Conservation (phyloP, 2,797 vertebrate species). For the Notamacropus eugenii region DNA sequence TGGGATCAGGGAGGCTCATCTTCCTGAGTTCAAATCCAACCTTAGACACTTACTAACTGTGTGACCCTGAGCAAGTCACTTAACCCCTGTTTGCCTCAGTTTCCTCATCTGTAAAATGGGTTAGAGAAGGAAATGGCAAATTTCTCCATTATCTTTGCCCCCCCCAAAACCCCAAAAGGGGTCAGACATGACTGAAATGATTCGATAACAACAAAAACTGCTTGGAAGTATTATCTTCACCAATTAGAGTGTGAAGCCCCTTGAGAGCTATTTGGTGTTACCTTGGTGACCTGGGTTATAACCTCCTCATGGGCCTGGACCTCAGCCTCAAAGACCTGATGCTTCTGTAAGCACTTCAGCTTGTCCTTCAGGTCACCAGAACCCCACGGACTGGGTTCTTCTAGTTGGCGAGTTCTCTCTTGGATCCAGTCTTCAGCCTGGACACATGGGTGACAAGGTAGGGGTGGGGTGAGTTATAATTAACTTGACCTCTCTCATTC, state of each 20-base stretch:
- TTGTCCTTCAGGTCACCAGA: constrained; percentile 88
- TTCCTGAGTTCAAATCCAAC: background rate
- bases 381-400: constrained; percentile 86
- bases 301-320: constrained; percentile 89
- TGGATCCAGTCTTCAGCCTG: constrained; percentile 92
- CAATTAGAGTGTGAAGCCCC: background rate
- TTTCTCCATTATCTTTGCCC: background rate
- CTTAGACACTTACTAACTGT: background rate
- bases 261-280: constrained; percentile 57
- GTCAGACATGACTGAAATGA: background rate
- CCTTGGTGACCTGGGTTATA: constrained; percentile 87
- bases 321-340: constrained; percentile 93
- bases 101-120: background rate
- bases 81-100: background rate
- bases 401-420: constrained; percentile 89
- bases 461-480: background rate
- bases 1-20: background rate
- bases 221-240: background rate
- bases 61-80: background rate
- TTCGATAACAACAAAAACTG: background rate
- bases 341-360: constrained; percentile 91
- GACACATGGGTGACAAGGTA: background rate
- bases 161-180: too few species aligned
- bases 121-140: background rate
- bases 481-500: rapidly evolving